phyloP scores from a whole-genome alignment of 2,113 vertebrate species.

The Plectropomus leopardus region DNA sequence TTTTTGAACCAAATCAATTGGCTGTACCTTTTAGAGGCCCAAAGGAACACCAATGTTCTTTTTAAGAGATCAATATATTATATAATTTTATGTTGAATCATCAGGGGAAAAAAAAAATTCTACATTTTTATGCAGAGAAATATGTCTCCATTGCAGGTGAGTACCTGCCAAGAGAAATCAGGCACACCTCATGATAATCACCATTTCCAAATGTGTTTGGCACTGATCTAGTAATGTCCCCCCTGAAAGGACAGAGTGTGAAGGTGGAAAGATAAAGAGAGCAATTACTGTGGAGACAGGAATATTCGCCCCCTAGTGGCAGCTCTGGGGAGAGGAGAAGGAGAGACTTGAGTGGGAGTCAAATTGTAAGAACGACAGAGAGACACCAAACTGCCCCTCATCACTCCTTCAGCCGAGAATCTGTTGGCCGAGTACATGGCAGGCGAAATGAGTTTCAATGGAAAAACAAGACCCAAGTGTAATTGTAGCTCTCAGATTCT shows the following conservation, averaged over 20 bases:
- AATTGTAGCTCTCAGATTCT: slow-evolving; percentile 23
- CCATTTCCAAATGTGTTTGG: slow-evolving; percentile 30
- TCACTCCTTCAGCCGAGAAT: background rate
- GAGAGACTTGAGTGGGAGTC: background rate
- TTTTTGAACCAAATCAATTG: slow-evolving; percentile 9
- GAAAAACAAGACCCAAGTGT: slow-evolving; percentile 23
- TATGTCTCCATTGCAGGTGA: background rate
- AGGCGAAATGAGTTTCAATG: slow-evolving; percentile 17
- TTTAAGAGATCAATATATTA: slow-evolving; percentile 9
- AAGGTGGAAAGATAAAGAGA: slow-evolving; percentile 39
- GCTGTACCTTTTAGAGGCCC: background rate
- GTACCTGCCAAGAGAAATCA: slow-evolving; percentile 33
- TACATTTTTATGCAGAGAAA: slow-evolving; percentile 12
- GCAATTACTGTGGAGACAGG: slow-evolving; percentile 95
- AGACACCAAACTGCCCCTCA: background rate
- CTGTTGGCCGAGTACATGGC: background rate
- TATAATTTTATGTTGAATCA: slow-evolving; percentile 3
- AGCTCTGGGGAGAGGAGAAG: slow-evolving; percentile 56
- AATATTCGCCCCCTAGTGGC: slow-evolving; percentile 89
- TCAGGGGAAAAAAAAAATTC: background rate
- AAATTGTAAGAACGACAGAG: slow-evolving; percentile 1
- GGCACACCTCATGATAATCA: slow-evolving; percentile 28
- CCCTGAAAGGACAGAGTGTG: slow-evolving; percentile 29
- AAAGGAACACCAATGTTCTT: slow-evolving; percentile 2
- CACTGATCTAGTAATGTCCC: slow-evolving; percentile 27